These are phyloP conservation scores for Lasius fuliginosus DNA, from an alignment of 2,888 invertebrate genomes.

Conservation along the genomic window DNA sequence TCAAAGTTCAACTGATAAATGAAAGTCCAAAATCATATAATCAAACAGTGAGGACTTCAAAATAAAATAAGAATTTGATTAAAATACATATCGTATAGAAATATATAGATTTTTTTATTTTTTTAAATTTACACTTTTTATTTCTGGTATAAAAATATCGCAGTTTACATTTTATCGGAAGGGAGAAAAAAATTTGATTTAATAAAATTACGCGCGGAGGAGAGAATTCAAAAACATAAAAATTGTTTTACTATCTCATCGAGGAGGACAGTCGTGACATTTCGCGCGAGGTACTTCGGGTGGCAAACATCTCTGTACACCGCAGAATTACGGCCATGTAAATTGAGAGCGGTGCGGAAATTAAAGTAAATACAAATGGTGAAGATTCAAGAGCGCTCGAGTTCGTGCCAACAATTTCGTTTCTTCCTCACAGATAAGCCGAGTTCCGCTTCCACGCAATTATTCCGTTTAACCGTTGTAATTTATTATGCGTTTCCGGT, in stretches of 20 bases:
- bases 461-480: conserved; percentile 60
- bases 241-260: conserved; percentile 12
- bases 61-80: neutral
- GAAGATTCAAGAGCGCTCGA: conserved; percentile 50
- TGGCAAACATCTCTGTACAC: conserved; percentile 24
- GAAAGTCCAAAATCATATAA: neutral
- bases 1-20: neutral
- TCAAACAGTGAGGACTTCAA: neutral
- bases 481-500: conserved; percentile 62
- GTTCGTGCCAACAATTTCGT: conserved; percentile 39
- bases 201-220: neutral
- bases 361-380: conserved; percentile 48
- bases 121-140: neutral
- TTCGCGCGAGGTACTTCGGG: neutral
- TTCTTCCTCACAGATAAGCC: conserved; percentile 52
- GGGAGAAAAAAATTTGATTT: neutral
- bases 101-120: neutral
- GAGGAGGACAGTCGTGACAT: neutral
- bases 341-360: conserved; percentile 48
- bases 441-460: conserved; percentile 59
- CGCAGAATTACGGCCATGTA: conserved; percentile 37
- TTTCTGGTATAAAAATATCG: neutral
- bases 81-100: neutral
- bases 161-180: neutral
- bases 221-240: neutral